Base-by-base conservation (phyloP, 2,113 vertebrate species). In the Callithrix jacchus region DNA sequence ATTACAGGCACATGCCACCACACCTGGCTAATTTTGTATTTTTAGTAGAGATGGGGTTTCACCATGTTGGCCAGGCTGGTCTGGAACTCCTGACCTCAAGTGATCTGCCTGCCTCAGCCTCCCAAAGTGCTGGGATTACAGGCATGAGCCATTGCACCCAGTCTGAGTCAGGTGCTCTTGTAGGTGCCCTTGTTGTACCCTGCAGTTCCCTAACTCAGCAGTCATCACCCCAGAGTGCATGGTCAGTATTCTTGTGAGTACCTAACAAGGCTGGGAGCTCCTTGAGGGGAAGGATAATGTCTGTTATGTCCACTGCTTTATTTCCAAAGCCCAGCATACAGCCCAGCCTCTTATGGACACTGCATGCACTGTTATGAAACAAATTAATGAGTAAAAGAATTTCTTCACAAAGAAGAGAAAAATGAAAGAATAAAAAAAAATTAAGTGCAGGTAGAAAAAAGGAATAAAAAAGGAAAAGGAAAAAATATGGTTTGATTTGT, bases 371-470 rank as follows among this genome's bases (percentile, higher is more conserved):
- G 66, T 79, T 73, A 64, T 83, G 71, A 73, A 86, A 56, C 40
- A 94, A 64, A 54, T 73, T 61, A 90, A 89, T 42, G 27, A 40
- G 25, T 56, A 42, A 91, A 80, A 66, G 54, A 21, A 66, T 37
- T 87, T 87, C 89, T 90, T 87, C 89, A 27, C 70, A 52, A 81
- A n/a, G 56, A 80, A 86, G 25, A 84, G 35, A 85, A 82, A 82
- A 93, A 11, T 71, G 71, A 52, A 76, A 61, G 71, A 80, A 81
- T 45, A 37, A 88, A 81, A 79, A 86, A 32, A 27, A n/a, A 25
- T 87, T 82, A 82, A 87, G 77, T 68, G 49, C 5, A 54, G 35
- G 8, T 35, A 70, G 58, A 56, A 23, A 32, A 64, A 76, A 80
- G 71, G 30, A 9, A 85, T 40, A 80, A 45, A 64, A 64, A 30